A percentile compares a stretch with the other conserved stretches of the same genome.
Evolutionary conservation across 2,888 invertebrate species (phyloP).

Genomic region (Lithophane socia): DNA sequence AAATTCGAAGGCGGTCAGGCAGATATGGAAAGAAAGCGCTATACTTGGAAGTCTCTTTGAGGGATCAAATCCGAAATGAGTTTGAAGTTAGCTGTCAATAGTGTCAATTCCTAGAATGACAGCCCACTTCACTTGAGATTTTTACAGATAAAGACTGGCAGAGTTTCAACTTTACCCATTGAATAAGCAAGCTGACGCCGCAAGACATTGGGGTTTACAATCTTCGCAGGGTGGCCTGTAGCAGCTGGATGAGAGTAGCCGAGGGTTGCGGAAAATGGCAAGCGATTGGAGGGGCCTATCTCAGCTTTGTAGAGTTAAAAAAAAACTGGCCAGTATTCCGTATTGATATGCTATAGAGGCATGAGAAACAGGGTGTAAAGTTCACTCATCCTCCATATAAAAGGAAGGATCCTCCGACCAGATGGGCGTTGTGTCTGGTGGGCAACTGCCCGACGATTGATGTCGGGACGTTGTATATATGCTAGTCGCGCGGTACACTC

Average conservation of each 20-base stretch:
- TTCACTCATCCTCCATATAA: too few relatives aligned
- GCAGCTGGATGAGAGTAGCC: neutral
- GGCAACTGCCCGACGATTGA: too few relatives aligned
- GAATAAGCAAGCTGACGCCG: neutral
- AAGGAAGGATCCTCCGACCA: too few relatives aligned
- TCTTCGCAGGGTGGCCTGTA: too few relatives aligned
- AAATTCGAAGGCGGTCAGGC: neutral
- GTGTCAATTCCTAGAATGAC: neutral
- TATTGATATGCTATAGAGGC: too few relatives aligned
- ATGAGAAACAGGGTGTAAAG: too few relatives aligned
- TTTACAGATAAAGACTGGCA: neutral
- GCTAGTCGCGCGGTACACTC: too few relatives aligned
- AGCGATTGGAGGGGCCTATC: neutral
- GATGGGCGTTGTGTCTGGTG: too few relatives aligned
- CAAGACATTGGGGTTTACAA: neutral
- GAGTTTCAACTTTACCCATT: neutral
- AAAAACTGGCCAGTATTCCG: too few relatives aligned
- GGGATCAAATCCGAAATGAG: neutral
- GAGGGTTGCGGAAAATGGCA: neutral
- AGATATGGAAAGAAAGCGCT: neutral
- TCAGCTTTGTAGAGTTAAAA: too few relatives aligned
- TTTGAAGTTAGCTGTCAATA: neutral
- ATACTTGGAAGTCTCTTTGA: neutral
- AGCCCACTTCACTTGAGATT: neutral
- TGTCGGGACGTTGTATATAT: too few relatives aligned